Conservation (phyloP, 2,888 invertebrate genomes). For the Syritta pipiens region DNA sequence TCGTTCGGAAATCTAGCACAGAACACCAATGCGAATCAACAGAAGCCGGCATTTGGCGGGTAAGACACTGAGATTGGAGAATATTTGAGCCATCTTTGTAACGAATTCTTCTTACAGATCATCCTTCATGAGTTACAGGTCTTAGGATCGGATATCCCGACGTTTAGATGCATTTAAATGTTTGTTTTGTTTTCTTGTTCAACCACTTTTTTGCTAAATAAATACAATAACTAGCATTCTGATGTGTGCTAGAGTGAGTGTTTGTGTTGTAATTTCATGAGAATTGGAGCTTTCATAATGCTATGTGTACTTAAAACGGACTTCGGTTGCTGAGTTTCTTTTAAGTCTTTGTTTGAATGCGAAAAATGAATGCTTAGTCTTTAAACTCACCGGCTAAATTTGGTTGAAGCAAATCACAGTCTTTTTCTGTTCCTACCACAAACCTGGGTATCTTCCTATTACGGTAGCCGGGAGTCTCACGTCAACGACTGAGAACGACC, state of each 20-base stretch:
- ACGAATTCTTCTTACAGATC: conserved; percentile 30
- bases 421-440: too few species aligned
- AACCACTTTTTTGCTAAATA: conserved; percentile 5
- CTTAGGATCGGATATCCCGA: conserved; percentile 9
- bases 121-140: conserved; percentile 58
- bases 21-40: conserved; percentile 73
- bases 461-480: too few species aligned
- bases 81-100: not conserved
- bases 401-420: too few species aligned
- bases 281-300: too few species aligned
- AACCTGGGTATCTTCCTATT: too few species aligned
- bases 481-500: too few species aligned
- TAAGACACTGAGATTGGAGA: conserved; percentile 68
- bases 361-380: too few species aligned
- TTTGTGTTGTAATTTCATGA: too few species aligned
- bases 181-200: conserved; percentile 40
- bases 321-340: too few species aligned
- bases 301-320: too few species aligned
- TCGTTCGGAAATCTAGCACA: conserved; percentile 79
- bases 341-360: too few species aligned
- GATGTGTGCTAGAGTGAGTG: not conserved
- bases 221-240: conserved; percentile 3
- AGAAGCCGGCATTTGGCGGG: conserved; percentile 78
- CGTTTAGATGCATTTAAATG: conserved; percentile 3
- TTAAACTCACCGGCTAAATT: too few species aligned